phyloP scores from a whole-genome alignment of 1,140 invertebrate species.

The Bombus consobrinus region DNA sequence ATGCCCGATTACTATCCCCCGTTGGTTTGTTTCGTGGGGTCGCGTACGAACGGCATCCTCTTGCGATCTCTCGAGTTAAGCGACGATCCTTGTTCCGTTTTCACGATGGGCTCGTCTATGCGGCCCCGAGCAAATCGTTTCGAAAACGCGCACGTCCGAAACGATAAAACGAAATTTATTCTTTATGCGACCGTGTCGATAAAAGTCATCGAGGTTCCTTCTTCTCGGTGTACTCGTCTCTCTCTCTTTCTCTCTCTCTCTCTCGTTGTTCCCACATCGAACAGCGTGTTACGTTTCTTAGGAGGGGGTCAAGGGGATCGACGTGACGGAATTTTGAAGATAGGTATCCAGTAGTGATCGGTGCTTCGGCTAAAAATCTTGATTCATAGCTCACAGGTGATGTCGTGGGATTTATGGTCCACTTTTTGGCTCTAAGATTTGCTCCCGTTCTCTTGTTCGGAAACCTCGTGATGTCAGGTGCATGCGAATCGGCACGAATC shows the following conservation, averaged over 20 bases:
- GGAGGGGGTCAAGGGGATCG: slow-evolving; percentile 23
- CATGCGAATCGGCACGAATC: slow-evolving; percentile 30
- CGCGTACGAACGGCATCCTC: background rate
- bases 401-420: slow-evolving; percentile 71
- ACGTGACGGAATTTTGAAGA: background rate
- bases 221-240: background rate
- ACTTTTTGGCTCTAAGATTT: slow-evolving; percentile 69
- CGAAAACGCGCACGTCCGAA: slow-evolving; percentile 12
- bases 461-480: slow-evolving; percentile 1
- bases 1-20: slow-evolving; percentile 76
- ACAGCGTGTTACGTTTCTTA: background rate
- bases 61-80: slow-evolving; percentile 62
- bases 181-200: background rate
- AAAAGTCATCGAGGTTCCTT: background rate
- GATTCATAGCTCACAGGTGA: slow-evolving; percentile 70
- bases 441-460: slow-evolving; percentile 51
- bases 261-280: background rate
- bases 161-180: slow-evolving; percentile 20
- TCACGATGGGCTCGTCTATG: background rate
- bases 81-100: slow-evolving; percentile 27
- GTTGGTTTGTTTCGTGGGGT: slow-evolving; percentile 58
- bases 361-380: slow-evolving; percentile 70
- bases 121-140: slow-evolving; percentile 21
- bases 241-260: too few species aligned
- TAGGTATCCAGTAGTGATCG: slow-evolving; percentile 21